Evolutionary conservation across 2,888 invertebrate genomes (phyloP).

Genomic region (Drosophila gaucha): DNA sequence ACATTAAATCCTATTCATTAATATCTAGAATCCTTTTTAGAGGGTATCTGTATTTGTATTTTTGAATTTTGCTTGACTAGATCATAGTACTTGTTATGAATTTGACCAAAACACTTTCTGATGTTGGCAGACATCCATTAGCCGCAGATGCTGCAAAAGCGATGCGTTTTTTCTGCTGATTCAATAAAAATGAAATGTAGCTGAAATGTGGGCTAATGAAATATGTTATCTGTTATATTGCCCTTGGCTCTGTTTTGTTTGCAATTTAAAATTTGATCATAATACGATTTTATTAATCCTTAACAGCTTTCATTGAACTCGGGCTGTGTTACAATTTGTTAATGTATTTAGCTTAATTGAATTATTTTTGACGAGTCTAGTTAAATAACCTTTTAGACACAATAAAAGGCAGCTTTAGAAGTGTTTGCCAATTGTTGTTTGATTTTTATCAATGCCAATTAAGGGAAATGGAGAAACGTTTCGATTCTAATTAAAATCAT

Average conservation of each 20-base stretch:
- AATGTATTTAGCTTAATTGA: background rate
- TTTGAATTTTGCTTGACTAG: background rate
- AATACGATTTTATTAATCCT: slow-evolving; percentile 3
- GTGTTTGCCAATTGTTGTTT: background rate
- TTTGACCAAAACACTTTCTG: background rate
- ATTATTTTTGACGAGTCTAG: too few species aligned
- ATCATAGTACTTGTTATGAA: background rate
- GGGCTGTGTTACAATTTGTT: background rate
- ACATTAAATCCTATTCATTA: too few species aligned
- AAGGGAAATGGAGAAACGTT: slow-evolving; percentile 54
- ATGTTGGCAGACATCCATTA: slow-evolving; percentile 49
- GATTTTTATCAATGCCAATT: slow-evolving; percentile 36
- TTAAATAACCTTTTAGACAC: too few species aligned
- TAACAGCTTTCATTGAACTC: background rate
- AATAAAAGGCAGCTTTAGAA: background rate
- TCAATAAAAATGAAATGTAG: slow-evolving; percentile 12
- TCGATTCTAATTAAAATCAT: slow-evolving; percentile 69
- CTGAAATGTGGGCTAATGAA: background rate
- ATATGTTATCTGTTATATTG: background rate
- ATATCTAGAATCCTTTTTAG: rapidly evolving
- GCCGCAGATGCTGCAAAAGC: slow-evolving; percentile 56
- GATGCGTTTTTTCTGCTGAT: slow-evolving; percentile 15
- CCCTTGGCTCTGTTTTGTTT: background rate
- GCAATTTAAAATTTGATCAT: slow-evolving; percentile 1
- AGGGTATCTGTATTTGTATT: background rate